These are phyloP conservation scores for Phataginus tricuspis DNA, from an alignment of 2,797 vertebrate species.

Conservation along the genomic window DNA sequence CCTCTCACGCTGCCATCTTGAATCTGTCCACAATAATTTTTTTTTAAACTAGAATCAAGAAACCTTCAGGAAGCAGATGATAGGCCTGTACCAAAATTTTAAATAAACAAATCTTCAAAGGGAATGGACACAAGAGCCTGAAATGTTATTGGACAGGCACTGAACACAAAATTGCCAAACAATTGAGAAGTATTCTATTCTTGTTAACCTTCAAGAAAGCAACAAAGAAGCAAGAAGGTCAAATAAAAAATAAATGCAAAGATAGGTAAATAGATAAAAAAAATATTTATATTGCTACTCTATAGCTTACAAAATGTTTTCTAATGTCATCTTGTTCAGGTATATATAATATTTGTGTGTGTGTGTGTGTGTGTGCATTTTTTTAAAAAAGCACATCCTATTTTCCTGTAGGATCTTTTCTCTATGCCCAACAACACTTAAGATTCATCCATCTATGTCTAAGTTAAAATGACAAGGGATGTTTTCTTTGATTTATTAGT, in stretches of 20 bases:
- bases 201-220: background rate
- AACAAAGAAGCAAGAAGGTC: background rate
- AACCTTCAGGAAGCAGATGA: background rate
- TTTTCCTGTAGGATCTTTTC: conserved; percentile 51
- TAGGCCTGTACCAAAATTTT: background rate
- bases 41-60: background rate
- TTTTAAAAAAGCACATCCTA: background rate
- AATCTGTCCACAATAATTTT: background rate
- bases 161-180: background rate
- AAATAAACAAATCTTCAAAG: conserved; percentile 19
- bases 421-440: conserved; percentile 61
- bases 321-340: background rate
- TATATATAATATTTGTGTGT: background rate
- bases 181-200: background rate
- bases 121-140: background rate
- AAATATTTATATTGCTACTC: background rate
- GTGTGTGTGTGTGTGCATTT: background rate
- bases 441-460: conserved; percentile 80
- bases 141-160: background rate
- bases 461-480: conserved; percentile 82
- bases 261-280: background rate
- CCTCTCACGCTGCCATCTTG: too few relatives aligned
- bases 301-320: background rate
- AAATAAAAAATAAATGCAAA: conserved; percentile 17
- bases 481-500: conserved; percentile 88